Base-by-base conservation (phyloP, 2,113 vertebrate species). In the Alectura lathami region DNA sequence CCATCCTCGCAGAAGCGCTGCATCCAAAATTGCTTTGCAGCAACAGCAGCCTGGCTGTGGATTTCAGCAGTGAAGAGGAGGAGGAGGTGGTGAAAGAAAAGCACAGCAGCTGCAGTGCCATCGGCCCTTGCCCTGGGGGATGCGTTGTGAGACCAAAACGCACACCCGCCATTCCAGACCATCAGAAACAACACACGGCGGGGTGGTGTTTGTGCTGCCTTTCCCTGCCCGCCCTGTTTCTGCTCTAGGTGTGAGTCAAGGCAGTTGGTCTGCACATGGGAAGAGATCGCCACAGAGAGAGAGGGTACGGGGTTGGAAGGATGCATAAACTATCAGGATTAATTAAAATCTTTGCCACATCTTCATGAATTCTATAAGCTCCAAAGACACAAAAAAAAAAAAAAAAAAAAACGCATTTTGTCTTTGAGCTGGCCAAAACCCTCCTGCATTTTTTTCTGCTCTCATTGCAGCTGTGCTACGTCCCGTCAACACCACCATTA, bases 31-130 rank as follows among this genome's bases (percentile, higher is more conserved):
- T 4, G 0, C 51, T 68, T 57, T 74, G 62, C 89, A 66, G 91
- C 89, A 87, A 64, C 91, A 74, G 86, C 88, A 80, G 54, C 83
- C 70, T 4, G 9, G 87, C 54, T 67, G 76, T 20, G 10, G 88
- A 45, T 64, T 40, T n/a, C 22, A 13, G 15, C 3, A 0, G 45
- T 1, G 1, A 12, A 88, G 36, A 57, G 66, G 53, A 94, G 11
- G 7, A 1, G 2, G 72, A 43, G 82, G 54, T n/a, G n/a, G n/a
- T n/a, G 77, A 70, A 89, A 91, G 73, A 53, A 73, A 88, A 54
- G 89, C 64, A 86, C 68, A 89, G 17, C 93, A 94, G 96, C 94
- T 96, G 94, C 5, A 67, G 43, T 53, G 83, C 89, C 93, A 91
- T 67, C 67, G 94, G 91, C 87, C 91, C 73, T 48, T 74, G 80